Evolutionary conservation across 2,113 vertebrate genomes (phyloP).

Genomic region (Tragelaphus strepsiceros): DNA sequence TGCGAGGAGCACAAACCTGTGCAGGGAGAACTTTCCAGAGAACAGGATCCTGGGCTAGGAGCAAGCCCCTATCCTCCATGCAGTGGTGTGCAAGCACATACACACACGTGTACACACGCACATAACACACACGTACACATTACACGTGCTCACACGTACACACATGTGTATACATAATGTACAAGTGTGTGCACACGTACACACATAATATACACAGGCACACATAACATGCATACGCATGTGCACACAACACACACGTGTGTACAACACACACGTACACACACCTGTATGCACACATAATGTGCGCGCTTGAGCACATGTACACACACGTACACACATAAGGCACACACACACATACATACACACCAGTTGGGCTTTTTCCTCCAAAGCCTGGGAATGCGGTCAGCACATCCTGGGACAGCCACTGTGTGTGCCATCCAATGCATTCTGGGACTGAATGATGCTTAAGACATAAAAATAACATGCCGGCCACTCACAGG

Average conservation of each 20-base stretch:
- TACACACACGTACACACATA: neutral
- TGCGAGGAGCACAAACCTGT: fast-evolving
- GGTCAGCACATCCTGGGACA: too few relatives aligned
- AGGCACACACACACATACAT: neutral
- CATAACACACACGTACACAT: neutral
- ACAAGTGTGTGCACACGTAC: neutral
- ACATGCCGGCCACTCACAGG: neutral
- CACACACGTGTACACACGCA: neutral
- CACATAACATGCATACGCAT: fast-evolving
- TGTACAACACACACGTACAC: fast-evolving
- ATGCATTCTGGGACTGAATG: neutral
- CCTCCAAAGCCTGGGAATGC: neutral
- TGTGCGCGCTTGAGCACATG: fast-evolving
- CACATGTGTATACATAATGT: too few relatives aligned
- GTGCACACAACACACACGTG: too few relatives aligned
- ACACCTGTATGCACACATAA: neutral
- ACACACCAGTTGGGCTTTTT: neutral
- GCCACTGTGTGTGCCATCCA: neutral
- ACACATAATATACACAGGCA: neutral
- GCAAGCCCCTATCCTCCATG: neutral
- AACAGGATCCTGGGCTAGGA: neutral
- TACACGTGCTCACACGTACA: too few relatives aligned
- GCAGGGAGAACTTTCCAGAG: neutral
- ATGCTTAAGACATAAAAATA: fast-evolving
- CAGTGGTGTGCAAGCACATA: neutral